Conservation (phyloP, 1,140 invertebrate genomes). For the Apis dorsata region DNA sequence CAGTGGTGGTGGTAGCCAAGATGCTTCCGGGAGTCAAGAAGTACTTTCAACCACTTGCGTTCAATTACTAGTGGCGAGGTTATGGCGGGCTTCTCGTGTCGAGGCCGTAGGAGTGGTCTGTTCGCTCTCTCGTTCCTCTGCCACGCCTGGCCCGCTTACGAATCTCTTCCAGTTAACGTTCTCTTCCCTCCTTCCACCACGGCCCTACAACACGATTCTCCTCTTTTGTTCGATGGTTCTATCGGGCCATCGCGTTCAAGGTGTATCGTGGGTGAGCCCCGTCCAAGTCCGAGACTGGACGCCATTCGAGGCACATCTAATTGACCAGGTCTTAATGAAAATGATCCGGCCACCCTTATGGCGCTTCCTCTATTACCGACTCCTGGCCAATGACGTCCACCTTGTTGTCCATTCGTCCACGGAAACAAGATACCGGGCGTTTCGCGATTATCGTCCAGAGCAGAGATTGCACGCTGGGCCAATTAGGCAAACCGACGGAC, state of each 20-base stretch:
- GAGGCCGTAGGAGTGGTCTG: slow-evolving; percentile 68
- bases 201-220: not conserved
- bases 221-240: slow-evolving; percentile 36
- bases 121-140: slow-evolving; percentile 34
- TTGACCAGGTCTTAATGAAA: slow-evolving; percentile 69
- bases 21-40: slow-evolving; percentile 70
- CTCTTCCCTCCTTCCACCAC: not conserved
- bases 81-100: slow-evolving; percentile 68
- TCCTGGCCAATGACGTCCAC: slow-evolving; percentile 29
- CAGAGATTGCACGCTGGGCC: slow-evolving; percentile 1
- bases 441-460: slow-evolving; percentile 5
- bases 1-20: slow-evolving; percentile 38
- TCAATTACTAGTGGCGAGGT: slow-evolving; percentile 73
- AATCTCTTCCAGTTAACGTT: slow-evolving; percentile 41
- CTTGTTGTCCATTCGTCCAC: slow-evolving; percentile 25
- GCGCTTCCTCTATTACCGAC: slow-evolving; percentile 30
- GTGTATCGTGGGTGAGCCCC: slow-evolving; percentile 38
- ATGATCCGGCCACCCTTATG: slow-evolving; percentile 54
- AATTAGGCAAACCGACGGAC: slow-evolving; percentile 7
- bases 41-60: slow-evolving; percentile 75
- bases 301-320: slow-evolving; percentile 65
- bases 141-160: slow-evolving; percentile 6
- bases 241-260: slow-evolving; percentile 41
- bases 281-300: slow-evolving; percentile 60
- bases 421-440: slow-evolving; percentile 9